Conservation (phyloP, 2,113 vertebrate species). For the Semnornis frantzii region DNA sequence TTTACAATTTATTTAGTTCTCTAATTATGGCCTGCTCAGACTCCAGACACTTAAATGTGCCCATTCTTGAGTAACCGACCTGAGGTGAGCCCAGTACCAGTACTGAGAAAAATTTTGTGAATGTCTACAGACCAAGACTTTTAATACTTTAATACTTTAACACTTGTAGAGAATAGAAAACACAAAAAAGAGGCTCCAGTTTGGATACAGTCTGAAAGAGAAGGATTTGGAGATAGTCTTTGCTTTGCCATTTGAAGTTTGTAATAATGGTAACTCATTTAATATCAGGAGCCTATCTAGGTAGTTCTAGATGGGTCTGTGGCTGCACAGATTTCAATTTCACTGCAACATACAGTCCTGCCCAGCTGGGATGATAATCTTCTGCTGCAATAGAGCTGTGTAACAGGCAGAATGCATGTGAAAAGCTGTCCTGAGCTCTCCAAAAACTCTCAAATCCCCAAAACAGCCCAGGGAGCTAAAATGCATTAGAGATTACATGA, state of each 20-base stretch:
- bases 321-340: not conserved
- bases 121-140: not conserved
- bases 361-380: not conserved
- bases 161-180: not conserved
- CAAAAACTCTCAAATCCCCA: not conserved
- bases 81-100: not conserved
- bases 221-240: not conserved
- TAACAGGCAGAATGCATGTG: not conserved
- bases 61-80: not conserved
- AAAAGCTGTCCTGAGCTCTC: not conserved
- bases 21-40: not conserved
- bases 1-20: not conserved
- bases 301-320: not conserved
- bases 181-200: not conserved
- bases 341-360: not conserved
- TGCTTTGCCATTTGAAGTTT: not conserved
- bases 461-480: not conserved
- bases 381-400: not conserved
- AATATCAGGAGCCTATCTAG: not conserved
- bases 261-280: not conserved
- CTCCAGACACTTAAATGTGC: not conserved
- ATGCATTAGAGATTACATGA: not conserved
- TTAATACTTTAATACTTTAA: not conserved
- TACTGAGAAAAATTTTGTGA: not conserved
- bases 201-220: not conserved